Evolutionary conservation across 2,797 vertebrate species (phyloP).

Genomic region (Fratercula arctica): DNA sequence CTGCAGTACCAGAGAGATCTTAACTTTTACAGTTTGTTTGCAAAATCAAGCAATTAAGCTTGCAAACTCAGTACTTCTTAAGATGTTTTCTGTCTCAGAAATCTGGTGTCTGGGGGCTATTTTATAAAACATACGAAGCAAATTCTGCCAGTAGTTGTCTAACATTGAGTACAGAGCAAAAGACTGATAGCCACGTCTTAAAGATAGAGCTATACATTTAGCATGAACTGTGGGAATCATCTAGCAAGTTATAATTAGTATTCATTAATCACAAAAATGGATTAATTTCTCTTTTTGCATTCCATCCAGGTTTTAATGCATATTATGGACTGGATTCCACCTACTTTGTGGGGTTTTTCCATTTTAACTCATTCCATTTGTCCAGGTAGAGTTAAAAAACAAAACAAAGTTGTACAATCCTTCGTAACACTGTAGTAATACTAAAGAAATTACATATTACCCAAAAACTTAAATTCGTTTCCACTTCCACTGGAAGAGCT

Average conservation of each 20-base stretch:
- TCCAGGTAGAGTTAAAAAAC: not conserved
- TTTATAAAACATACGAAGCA: not conserved
- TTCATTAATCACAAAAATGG: not conserved
- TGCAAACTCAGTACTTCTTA: not conserved
- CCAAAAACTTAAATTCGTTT: not conserved
- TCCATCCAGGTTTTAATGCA: not conserved
- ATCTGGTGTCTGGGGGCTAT: not conserved
- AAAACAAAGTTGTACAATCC: not conserved
- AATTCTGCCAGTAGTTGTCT: not conserved
- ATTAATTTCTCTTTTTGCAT: not conserved
- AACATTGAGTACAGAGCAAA: not conserved
- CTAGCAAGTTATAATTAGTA: not conserved
- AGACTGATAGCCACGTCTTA: not conserved
- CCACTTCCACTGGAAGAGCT: not conserved
- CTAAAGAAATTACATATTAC: not conserved
- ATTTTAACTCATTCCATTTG: not conserved
- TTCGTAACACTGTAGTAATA: not conserved
- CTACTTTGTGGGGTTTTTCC: not conserved
- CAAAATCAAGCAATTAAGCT: constrained; percentile 25
- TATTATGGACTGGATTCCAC: not conserved
- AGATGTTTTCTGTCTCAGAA: not conserved
- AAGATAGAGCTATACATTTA: not conserved
- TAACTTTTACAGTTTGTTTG: not conserved
- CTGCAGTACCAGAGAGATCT: not conserved
- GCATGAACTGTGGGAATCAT: not conserved